phyloP scores from a whole-genome alignment of 2,888 invertebrate genomes.

The Atrina japonica region DNA sequence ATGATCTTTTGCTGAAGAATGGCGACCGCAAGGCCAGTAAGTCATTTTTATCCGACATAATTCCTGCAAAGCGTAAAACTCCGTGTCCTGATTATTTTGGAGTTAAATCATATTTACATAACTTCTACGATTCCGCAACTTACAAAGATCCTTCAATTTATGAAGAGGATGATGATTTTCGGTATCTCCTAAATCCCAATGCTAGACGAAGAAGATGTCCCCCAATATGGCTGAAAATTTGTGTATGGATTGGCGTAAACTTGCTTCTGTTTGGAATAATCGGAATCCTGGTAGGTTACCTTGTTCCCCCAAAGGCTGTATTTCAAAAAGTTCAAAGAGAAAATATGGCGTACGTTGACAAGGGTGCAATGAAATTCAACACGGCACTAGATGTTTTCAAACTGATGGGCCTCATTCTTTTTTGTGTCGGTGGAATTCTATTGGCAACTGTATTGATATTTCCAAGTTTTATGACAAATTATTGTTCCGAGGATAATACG shows the following conservation, averaged over 20 bases:
- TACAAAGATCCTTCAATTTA: conserved; percentile 76
- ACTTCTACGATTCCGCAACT: conserved; percentile 81
- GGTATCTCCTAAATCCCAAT: conserved; percentile 79
- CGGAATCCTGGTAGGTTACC: conserved; percentile 82
- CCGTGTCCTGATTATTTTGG: conserved; percentile 82
- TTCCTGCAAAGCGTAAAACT: conserved; percentile 15
- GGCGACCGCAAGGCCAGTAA: conserved; percentile 42
- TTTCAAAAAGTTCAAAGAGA: conserved; percentile 78
- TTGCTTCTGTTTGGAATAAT: conserved; percentile 81
- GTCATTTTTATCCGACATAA: conserved; percentile 8
- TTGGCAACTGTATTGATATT: conserved; percentile 81
- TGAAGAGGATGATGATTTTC: conserved; percentile 79
- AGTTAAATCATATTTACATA: conserved; percentile 82
- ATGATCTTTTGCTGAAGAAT: conserved; percentile 48
- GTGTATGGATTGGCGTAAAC: conserved; percentile 82
- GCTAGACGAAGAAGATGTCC: conserved; percentile 72
- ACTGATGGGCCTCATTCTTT: conserved; percentile 81
- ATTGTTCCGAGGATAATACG: conserved; percentile 77
- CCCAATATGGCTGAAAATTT: conserved; percentile 81
- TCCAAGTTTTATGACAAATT: conserved; percentile 81
- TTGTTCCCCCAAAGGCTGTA: conserved; percentile 80
- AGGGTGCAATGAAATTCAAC: conserved; percentile 81
- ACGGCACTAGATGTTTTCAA: conserved; percentile 81
- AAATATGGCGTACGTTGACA: conserved; percentile 75
- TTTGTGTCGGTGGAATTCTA: conserved; percentile 82